Conservation (phyloP, 2,797 vertebrate genomes). For the Borostomias antarcticus region DNA sequence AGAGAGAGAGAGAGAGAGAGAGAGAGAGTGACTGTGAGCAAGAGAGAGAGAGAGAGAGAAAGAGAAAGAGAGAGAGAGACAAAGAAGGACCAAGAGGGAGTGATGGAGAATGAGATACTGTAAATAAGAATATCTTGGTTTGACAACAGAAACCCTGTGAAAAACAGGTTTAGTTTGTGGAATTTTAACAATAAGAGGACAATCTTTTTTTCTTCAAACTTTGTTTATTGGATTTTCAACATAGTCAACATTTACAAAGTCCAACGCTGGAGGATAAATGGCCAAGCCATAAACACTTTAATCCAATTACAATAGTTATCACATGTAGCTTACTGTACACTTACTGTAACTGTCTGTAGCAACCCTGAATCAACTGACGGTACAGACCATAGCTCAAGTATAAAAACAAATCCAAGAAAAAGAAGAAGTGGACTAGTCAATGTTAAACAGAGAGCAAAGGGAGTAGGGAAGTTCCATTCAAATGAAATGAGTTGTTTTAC, state of each 20-base stretch:
- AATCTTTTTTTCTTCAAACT: too few species aligned
- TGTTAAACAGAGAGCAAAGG: background rate
- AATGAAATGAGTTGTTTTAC: too few species aligned
- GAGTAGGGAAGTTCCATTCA: too few species aligned
- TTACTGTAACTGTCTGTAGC: too few species aligned
- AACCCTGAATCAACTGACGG: too few species aligned
- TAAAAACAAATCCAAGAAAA: background rate
- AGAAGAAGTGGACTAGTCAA: too few species aligned
- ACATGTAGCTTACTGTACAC: too few species aligned
- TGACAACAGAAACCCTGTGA: too few species aligned
- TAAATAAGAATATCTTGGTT: background rate
- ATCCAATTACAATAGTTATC: too few species aligned
- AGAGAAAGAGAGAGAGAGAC: background rate
- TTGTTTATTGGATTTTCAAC: too few species aligned
- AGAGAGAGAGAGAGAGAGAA: background rate
- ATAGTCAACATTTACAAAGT: too few species aligned
- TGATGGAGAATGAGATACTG: background rate
- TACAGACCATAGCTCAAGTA: background rate
- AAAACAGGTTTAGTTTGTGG: background rate
- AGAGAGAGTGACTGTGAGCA: background rate
- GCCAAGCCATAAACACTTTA: conserved; percentile 6
- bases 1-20: background rate
- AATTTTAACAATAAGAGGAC: too few species aligned
- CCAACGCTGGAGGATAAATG: conserved; percentile 22
- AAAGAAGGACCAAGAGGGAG: background rate